Base-by-base conservation (phyloP, 2,888 invertebrate species). In the Halictus ligatus region DNA sequence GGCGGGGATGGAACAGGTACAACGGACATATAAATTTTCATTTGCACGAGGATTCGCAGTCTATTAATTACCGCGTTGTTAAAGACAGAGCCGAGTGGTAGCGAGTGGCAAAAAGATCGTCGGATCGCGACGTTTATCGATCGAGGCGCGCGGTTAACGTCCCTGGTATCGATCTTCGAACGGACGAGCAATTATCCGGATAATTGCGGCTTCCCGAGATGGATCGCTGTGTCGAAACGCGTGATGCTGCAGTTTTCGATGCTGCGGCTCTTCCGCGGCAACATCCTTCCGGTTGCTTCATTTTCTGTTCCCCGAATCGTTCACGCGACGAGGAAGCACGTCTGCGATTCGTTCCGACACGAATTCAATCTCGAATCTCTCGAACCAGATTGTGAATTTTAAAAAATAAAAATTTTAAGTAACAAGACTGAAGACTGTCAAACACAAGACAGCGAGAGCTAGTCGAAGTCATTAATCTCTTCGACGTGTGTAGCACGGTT, bases 151-250 rank as follows among this genome's bases (percentile, higher is more conserved):
- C 21, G 12, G 58, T n/a, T 58, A 58, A n/a, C 58, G 58, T 54
- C 25, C 74, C 58, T 21, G 60, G 75, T 84, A 84, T 83, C 78
- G 78, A 84, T 78, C 84, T 48, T 73, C 69, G 40, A 35, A 75
- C 69, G 75, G 83, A 72, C 77, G 48, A 43, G 78, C 75, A 84
- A 84, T 84, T 85, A 83, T 78, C 79, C 67, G 72, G 54, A 83
- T 79, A 78, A 83, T 85, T 83, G 79, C 83, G 46, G 48, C 48
- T 50, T 58, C 21, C 21, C 71, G 64, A 54, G 58, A 64, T 15
- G 15, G 84, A 82, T 82, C 73, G 67, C 74, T 82, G 69, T 35
- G 82, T 84, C 83, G 84, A 72, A 82, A 82, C 84, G 83, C 67
- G 73, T 76, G 84, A 84, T 64, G 73, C 35, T 76, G 83, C 83